Conservation (phyloP, 2,797 vertebrate species). For the Tenualosa thibaudeaui region DNA sequence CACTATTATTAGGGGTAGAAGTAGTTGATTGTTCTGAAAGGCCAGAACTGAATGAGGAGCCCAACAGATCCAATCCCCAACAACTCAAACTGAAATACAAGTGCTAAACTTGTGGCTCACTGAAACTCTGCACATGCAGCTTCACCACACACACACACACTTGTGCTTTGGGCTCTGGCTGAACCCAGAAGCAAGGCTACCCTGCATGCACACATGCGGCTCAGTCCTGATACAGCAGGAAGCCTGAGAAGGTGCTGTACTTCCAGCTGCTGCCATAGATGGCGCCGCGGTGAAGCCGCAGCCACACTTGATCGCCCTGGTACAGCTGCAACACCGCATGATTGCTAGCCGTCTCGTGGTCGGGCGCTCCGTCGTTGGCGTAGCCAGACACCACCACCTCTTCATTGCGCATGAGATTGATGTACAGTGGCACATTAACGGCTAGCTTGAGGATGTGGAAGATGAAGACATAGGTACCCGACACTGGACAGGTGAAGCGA, state of each 20-base stretch:
- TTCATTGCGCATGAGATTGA: slow-evolving; percentile 97
- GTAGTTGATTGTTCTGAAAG: slow-evolving; percentile 2
- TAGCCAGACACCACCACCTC: slow-evolving; percentile 96
- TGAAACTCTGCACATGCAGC: slow-evolving; percentile 23
- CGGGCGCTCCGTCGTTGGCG: slow-evolving; percentile 94
- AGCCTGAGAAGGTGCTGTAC: slow-evolving; percentile 98
- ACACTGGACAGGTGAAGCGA: slow-evolving; percentile 89
- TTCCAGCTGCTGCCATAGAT: slow-evolving; percentile 99
- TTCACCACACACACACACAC: not conserved
- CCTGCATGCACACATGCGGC: slow-evolving; percentile 40
- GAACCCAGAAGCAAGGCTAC: slow-evolving; percentile 19
- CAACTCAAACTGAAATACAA: slow-evolving; percentile 3
- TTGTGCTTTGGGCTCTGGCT: slow-evolving; percentile 15
- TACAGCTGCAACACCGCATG: slow-evolving; percentile 91
- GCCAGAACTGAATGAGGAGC: not conserved
- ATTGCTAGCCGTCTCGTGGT: slow-evolving; percentile 96
- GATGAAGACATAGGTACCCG: slow-evolving; percentile 93
- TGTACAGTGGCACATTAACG: slow-evolving; percentile 91
- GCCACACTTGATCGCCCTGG: slow-evolving; percentile 95
- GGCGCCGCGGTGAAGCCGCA: slow-evolving; percentile 91
- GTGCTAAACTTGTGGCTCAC: slow-evolving; percentile 12
- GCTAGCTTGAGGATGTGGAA: slow-evolving; percentile 98
- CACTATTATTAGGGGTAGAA: not conserved
- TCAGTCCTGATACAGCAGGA: slow-evolving; percentile 96
- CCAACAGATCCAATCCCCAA: not conserved